A percentile compares a stretch with the other conserved stretches of the same genome.
These are phyloP conservation scores for Apis cerana DNA, from an alignment of 1,140 invertebrate species.

Conservation along the genomic window DNA sequence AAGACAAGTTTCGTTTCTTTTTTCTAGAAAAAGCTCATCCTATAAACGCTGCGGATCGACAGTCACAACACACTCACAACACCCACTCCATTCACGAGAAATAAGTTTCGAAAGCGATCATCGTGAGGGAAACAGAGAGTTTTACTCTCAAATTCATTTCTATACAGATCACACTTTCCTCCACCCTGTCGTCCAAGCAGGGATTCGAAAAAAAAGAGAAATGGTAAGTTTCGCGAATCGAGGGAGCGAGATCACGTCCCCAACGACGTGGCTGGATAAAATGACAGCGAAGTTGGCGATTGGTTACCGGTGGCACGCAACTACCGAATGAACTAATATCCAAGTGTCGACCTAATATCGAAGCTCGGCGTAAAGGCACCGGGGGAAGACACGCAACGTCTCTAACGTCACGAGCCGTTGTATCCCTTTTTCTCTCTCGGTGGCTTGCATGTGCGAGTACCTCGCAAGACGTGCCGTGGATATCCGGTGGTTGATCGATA, in stretches of 20 bases:
- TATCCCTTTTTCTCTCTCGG: conserved; percentile 41
- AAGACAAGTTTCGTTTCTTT: too few relatives aligned
- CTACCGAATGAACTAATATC: conserved; percentile 53
- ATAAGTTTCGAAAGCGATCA: too few relatives aligned
- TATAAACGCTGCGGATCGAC: too few relatives aligned
- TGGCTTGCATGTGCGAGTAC: conserved; percentile 31
- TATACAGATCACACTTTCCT: too few relatives aligned
- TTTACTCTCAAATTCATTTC: too few relatives aligned
- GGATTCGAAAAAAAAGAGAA: neutral
- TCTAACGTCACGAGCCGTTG: conserved; percentile 26
- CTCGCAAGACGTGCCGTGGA: conserved; percentile 42
- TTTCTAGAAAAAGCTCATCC: too few relatives aligned
- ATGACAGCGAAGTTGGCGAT: conserved; percentile 9
- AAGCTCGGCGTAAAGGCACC: conserved; percentile 31
- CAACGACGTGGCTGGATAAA: neutral
- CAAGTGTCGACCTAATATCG: conserved; percentile 52
- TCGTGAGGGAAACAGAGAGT: too few relatives aligned
- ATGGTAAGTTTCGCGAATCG: neutral
- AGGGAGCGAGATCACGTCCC: neutral
- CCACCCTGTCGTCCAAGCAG: neutral
- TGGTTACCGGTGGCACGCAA: conserved; percentile 28
- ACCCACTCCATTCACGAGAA: too few relatives aligned
- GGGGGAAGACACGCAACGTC: conserved; percentile 40
- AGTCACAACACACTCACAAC: too few relatives aligned
- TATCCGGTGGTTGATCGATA: conserved; percentile 51